Evolutionary conservation across 1,140 invertebrate genomes (phyloP), one percentile per base, ranked within the genome.

Genomic region (Pseudomyrmex flavicornis): DNA sequence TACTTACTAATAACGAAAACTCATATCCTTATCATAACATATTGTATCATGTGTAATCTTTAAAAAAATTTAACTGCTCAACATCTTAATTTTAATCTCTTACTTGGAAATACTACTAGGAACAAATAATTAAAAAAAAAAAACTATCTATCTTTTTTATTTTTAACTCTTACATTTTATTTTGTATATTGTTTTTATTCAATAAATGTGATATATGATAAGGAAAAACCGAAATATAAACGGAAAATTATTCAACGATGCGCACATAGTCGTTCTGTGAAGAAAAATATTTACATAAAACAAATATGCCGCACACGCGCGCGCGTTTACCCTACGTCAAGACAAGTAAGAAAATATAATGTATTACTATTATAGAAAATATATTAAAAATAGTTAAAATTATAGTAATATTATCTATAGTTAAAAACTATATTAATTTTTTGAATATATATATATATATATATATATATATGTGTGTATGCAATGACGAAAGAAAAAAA

Each of bases 271-370:
- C 59, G 54, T 73, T 73, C 35, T 2, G 52, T 44, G 15, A 56
- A 54, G 20, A 35, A 54, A 15, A 9, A 73, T 76, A 76, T 65
- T 35, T 76, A 76, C 58, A 63, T 35, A 12, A 46, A 73, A 73
- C 12, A 20, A 20, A 54, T 52, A 65, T 17, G 52, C 22, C 26
- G 1, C 35, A 1, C 35, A 35, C 35, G 5, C 35, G 5, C 35
- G 35, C 5, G 35, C 35, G 35, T 63, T 12, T 73, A 26, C 13
- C 15, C 46, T 26, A 63, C 15, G 10, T 52, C 12, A 65, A 66
- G 74, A 8, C 52, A 44, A n/a, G 52, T 66, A 44, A 76, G 35
- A 68, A 68, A 54, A 76, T 44, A 12, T 12, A 15, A 66, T 17
- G 8, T 65, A 65, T n/a, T 48, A n/a, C n/a, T 65, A 73, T 3